A percentile compares a stretch with the other conserved stretches of the same genome.
These are phyloP conservation scores for Triplophysa yarkandensis DNA, from an alignment of 2,797 vertebrate genomes.

Conservation along the genomic window DNA sequence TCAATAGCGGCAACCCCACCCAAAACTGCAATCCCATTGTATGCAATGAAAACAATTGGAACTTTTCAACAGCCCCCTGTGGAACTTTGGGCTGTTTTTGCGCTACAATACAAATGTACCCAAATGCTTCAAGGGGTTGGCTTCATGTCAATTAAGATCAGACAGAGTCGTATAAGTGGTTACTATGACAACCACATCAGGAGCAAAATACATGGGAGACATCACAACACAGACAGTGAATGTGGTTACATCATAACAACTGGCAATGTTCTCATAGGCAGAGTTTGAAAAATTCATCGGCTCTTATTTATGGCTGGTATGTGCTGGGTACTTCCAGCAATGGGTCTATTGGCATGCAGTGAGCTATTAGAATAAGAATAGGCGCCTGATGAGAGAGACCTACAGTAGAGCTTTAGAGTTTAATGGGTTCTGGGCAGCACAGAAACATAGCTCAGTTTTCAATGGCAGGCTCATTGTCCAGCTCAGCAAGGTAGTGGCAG, in stretches of 20 bases:
- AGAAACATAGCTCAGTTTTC: conserved; percentile 60
- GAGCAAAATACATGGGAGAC: not conserved
- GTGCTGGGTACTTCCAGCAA: conserved; percentile 43
- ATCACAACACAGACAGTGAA: not conserved
- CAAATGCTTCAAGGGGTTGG: conserved; percentile 18
- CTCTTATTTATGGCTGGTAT: conserved; percentile 53
- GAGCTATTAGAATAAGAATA: conserved; percentile 61
- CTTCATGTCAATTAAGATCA: conserved; percentile 10
- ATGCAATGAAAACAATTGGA: conserved; percentile 40
- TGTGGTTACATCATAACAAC: conserved; percentile 23
- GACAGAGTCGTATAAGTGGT: conserved; percentile 9
- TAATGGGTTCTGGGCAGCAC: conserved; percentile 58
- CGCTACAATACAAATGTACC: not conserved
- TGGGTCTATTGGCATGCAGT: conserved; percentile 50
- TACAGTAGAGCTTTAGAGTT: conserved; percentile 59
- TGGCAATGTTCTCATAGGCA: conserved; percentile 6
- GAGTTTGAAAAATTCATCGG: conserved; percentile 10
- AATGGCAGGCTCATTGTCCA: conserved; percentile 58
- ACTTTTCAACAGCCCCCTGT: conserved; percentile 21
- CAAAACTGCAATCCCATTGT: conserved; percentile 27
- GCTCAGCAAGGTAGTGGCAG: conserved; percentile 60
- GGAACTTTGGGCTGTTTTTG: not conserved
- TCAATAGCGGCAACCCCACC: conserved; percentile 9
- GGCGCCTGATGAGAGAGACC: conserved; percentile 54
- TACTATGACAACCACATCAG: conserved; percentile 10